Base-by-base conservation (phyloP, 1,140 invertebrate genomes). In the Sipha flava region DNA sequence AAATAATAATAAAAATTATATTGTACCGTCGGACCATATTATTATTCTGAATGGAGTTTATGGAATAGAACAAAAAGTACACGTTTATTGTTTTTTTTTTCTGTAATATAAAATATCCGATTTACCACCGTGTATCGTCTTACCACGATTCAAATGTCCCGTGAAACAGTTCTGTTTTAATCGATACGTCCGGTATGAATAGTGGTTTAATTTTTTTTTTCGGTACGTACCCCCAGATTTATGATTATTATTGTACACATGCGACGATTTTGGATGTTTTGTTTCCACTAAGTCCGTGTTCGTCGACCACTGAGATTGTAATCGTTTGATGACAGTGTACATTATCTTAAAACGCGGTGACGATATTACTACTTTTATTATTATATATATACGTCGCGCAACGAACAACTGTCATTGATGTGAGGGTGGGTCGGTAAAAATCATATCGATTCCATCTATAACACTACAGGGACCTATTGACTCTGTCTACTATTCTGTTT, bases 1-100 rank as follows among this genome's bases (percentile, higher is more conserved):
- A 52, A 77, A 77, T 57, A 77, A 77, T 77, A 77, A 77, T 77
- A 77, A 77, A 77, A 77, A 77, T 77, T 77, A 77, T 77, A 59
- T 59, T 77, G 52, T 77, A 77, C 73, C 73, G 73, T 57, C 73
- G 57, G 49, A 59, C 37, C 34, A 23, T 45, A 40, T 57, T 77
- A n/a, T n/a, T n/a, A n/a, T n/a, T 59, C 29, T 77, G 49, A 77
- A 77, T 77, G 49, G 49, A 77, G 34, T 26, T 77, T 26, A 26
- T 40, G 52, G 59, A 77, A 77, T 77, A 77, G 73, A 77, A 77
- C 73, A 77, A 77, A 77, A 77, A 43, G 73, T 77, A 77, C 73
- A 77, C 73, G 47, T 77, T 77, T 54, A 77, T 77, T 77, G 49
- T 77, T 52, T 77, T 59, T 31, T 77, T 77, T 54, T 29, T 72